Base-by-base conservation (phyloP, 2,888 invertebrate genomes). In the Ectemnius continuus region DNA sequence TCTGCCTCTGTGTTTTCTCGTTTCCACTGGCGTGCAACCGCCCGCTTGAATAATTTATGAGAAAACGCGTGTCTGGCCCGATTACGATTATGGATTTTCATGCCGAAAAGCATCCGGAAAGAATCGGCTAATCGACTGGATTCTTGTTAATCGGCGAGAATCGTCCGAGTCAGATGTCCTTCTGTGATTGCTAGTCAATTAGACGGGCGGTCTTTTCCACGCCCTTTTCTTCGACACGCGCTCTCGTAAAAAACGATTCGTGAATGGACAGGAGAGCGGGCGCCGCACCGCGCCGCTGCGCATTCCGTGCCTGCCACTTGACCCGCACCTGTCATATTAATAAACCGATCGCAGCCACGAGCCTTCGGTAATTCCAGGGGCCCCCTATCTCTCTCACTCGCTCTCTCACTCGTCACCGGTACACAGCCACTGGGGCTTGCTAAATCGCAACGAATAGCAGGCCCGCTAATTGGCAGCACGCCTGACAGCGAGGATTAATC, bases 31-130 rank as follows among this genome's bases (percentile, higher is more conserved):
- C 69, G 61, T 46, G 16, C 23, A 28, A 61, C 67, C 62, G 69
- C 64, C 63, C 47, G 66, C 62, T 20, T 67, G 67, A 74, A 72
- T 76, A 71, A 78, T 78, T 69, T 71, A 74, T 74, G 71, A 71
- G 68, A 78, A 69, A 64, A 58, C 36, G 4, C 36, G 36, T 57
- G 20, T 26, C 61, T 64, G 18, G 18, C 26, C 61, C 36, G 36
- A 60, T 67, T 70, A 61, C 56, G 61, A 65, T 75, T 65, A 70
- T 48, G 60, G 61, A 65, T 73, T 67, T 68, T 23, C 47, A 46
- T 23, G 47, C 2, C 61, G 5, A 46, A 45, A 13, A 11, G 52
- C 52, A 52, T 5, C n/a, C 52, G 3, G 16, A 52, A 52, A 52
- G n/a, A 16, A 4, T 52, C 52, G 52, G 14, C 52, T 14, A 52